A percentile compares a stretch with the other conserved stretches of the same genome.
These are phyloP conservation scores for Thera britannica DNA, from an alignment of 2,888 invertebrate species.

Conservation along the genomic window DNA sequence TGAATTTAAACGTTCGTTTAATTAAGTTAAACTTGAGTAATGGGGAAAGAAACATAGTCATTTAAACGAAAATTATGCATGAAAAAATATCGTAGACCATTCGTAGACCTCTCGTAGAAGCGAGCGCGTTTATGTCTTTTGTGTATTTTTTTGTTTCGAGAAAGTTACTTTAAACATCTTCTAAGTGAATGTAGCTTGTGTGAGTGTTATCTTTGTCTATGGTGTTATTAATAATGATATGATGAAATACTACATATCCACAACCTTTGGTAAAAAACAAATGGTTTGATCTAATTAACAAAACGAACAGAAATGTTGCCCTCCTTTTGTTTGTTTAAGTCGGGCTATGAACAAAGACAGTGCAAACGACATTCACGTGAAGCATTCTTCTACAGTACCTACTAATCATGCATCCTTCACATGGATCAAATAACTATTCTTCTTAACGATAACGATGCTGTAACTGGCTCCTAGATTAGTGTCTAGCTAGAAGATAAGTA, in stretches of 20 bases:
- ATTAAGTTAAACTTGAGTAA: too few relatives aligned
- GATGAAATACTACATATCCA: slow-evolving; percentile 10
- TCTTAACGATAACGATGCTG: too few relatives aligned
- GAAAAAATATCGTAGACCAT: background rate
- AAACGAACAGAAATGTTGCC: slow-evolving; percentile 20
- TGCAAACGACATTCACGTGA: slow-evolving; percentile 64
- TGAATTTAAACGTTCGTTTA: too few relatives aligned
- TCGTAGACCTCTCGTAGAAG: slow-evolving; percentile 10
- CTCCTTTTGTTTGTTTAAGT: slow-evolving; percentile 9
- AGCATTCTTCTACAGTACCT: slow-evolving; percentile 46
- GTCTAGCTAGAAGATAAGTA: too few relatives aligned
- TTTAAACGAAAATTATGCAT: background rate
- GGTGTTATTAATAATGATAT: background rate
- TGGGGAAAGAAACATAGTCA: too few relatives aligned
- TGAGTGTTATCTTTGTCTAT: too few relatives aligned
- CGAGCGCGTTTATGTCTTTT: slow-evolving; percentile 19
- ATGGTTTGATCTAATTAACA: slow-evolving; percentile 10
- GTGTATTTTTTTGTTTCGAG: background rate
- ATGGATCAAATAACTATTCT: slow-evolving; percentile 54
- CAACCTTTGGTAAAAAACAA: slow-evolving; percentile 17
- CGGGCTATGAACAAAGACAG: slow-evolving; percentile 64
- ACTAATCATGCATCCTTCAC: slow-evolving; percentile 52
- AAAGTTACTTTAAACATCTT: background rate
- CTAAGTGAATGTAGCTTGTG: background rate
- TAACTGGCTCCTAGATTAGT: background rate